These are phyloP conservation scores for Tragelaphus strepsiceros DNA, from an alignment of 2,113 vertebrate genomes.

Conservation along the genomic window DNA sequence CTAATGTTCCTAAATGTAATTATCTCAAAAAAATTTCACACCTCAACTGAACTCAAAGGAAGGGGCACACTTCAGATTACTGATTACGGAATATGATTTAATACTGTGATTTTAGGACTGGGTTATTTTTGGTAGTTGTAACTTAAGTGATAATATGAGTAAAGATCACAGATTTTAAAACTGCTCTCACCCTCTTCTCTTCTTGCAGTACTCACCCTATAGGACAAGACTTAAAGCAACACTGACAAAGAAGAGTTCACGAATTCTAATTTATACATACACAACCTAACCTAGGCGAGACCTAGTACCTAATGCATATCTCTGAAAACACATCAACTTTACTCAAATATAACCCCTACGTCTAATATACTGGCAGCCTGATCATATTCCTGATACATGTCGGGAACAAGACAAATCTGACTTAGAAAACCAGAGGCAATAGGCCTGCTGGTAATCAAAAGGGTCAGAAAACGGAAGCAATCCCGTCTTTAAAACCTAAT, in stretches of 20 bases:
- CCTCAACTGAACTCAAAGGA: not conserved
- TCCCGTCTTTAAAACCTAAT: not conserved
- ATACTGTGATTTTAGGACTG: not conserved
- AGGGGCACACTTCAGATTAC: not conserved
- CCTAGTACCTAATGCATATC: not conserved
- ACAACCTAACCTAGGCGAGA: not conserved
- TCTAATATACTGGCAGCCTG: not conserved
- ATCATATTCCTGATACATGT: not conserved
- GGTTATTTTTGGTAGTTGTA: not conserved
- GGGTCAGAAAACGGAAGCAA: not conserved
- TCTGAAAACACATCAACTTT: not conserved
- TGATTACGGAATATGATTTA: not conserved
- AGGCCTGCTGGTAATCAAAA: conserved; percentile 19
- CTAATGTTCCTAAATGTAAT: not conserved
- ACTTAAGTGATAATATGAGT: not conserved
- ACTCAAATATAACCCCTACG: not conserved
- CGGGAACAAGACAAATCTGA: not conserved
- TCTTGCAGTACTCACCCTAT: not conserved
- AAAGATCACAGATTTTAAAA: not conserved
- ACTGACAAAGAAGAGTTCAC: not conserved
- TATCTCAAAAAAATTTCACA: not conserved
- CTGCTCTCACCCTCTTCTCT: not conserved
- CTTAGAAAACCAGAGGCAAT: not conserved
- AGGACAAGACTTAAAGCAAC: not conserved
- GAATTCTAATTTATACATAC: not conserved